A percentile compares a stretch with the other conserved stretches of the same genome.
Evolutionary conservation across 2,797 vertebrate genomes (phyloP).

Genomic region (Huso huso): DNA sequence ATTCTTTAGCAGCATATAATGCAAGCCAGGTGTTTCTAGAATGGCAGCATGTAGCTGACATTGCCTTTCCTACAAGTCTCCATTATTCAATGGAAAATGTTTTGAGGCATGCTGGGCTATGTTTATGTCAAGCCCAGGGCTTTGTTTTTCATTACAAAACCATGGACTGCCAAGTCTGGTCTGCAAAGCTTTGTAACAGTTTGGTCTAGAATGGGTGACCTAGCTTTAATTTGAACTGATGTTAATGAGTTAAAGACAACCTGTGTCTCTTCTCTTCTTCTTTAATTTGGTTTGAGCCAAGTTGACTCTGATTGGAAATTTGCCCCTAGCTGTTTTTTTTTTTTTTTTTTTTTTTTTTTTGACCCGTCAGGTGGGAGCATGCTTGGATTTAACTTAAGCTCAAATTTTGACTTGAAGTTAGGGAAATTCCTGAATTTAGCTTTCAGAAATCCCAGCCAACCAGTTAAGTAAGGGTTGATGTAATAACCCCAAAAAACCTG

Average conservation of each 20-base stretch:
- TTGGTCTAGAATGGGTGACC: background rate
- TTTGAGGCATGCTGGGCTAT: constrained; percentile 6
- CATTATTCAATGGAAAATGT: constrained; percentile 18
- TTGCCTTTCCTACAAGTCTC: constrained; percentile 6
- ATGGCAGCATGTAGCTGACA: constrained; percentile 5
- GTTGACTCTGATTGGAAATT: background rate
- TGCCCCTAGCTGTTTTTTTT: background rate
- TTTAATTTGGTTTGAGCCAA: background rate
- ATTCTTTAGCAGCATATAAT: constrained; percentile 3
- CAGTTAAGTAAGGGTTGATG: constrained; percentile 1
- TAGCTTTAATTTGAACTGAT: constrained; percentile 3
- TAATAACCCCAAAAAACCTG: background rate
- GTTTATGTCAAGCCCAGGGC: background rate
- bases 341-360: background rate
- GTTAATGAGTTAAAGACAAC: background rate
- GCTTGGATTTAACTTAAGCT: background rate
- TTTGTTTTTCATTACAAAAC: constrained; percentile 13
- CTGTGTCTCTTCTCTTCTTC: background rate
- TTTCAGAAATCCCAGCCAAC: background rate
- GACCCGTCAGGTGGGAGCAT: background rate
- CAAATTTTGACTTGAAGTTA: background rate
- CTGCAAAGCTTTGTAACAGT: background rate
- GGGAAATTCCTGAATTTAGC: background rate
- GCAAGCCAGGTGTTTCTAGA: constrained; percentile 8
- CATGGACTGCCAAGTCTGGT: background rate